These are phyloP conservation scores for Lycaena phlaeas DNA, from an alignment of 2,888 invertebrate species.

Conservation along the genomic window DNA sequence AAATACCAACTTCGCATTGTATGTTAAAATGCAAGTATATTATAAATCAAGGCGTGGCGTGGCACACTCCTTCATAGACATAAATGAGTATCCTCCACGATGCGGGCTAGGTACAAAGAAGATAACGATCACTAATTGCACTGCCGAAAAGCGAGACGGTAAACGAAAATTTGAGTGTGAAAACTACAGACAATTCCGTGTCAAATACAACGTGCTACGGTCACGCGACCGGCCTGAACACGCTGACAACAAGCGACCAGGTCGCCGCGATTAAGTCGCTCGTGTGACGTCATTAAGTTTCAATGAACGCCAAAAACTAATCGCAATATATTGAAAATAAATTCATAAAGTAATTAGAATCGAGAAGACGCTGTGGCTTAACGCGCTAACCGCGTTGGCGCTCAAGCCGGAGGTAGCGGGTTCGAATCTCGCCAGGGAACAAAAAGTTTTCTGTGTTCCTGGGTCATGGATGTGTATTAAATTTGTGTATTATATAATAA, in stretches of 20 bases:
- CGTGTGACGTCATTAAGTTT: not conserved
- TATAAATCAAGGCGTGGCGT: conserved; percentile 6
- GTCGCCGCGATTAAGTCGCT: not conserved
- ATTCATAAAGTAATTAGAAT: no score
- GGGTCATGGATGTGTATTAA: no score
- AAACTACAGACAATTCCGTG: conserved; percentile 55
- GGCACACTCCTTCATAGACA: conserved; percentile 9
- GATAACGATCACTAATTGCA: conserved; percentile 63
- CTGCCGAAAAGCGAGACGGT: conserved; percentile 49
- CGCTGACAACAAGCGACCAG: not conserved
- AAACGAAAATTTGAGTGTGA: conserved; percentile 62
- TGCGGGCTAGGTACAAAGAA: conserved; percentile 16
- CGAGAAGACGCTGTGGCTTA: no score
- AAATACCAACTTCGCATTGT: not conserved
- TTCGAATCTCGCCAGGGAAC: no score
- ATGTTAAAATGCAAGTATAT: not conserved
- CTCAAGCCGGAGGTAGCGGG: no score
- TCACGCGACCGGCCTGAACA: conserved; percentile 37
- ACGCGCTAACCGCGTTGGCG: no score
- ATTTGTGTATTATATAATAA: no score
- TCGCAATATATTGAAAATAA: no score
- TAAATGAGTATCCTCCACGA: conserved; percentile 6
- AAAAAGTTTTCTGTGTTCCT: no score
- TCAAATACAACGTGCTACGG: conserved; percentile 39
- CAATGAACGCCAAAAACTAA: no score